Base-by-base conservation (phyloP, 2,797 vertebrate genomes). In the Acrocephalus scirpaceus region DNA sequence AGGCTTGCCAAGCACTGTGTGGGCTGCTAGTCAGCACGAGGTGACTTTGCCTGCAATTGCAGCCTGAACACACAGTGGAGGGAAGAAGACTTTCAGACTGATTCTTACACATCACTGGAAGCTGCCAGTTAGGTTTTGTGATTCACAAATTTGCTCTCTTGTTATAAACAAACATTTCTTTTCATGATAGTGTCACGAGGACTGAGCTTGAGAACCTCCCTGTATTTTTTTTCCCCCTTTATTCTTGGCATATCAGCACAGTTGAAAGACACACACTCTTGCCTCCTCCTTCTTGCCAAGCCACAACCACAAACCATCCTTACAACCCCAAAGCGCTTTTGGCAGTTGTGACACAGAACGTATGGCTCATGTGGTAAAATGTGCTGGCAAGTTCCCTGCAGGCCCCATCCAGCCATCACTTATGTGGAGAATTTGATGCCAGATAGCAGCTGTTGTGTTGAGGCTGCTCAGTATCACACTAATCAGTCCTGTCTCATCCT, bases 311-410 rank as follows among this genome's bases (percentile, higher is more conserved):
- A 94, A 96, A 47, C 86, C 77, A 72, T 92, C 92, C 83, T 65
- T 34, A 80, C 69, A 96, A 36, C 72, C 93, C 92, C 91, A 86
- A 38, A 96, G 91, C 27, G 1, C 83, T 95, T 92, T 95, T 96
- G 96, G 94, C 94, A 94, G 94, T 96, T 97, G 92, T 95, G 96
- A 96, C 95, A 95, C 53, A 94, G 69, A 96, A 95, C 93, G 93
- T 95, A 96, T 96, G 94, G 93, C 92, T 94, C 74, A 13, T 94
- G 96, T 94, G 96, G 94, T 96, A 94, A 96, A 96, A 95, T 90
- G 93, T 93, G 91, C 86, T 97, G 95, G 95, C 96, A 91, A 53
- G 47, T 51, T 76, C 88, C 80, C 74, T 44, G 11, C 10, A 50
- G 83, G 88, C 83, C 71, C 74, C 90, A 89, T 94, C 69, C 94